Conservation (phyloP, 2,797 vertebrate genomes). For the Macropodus opercularis region DNA sequence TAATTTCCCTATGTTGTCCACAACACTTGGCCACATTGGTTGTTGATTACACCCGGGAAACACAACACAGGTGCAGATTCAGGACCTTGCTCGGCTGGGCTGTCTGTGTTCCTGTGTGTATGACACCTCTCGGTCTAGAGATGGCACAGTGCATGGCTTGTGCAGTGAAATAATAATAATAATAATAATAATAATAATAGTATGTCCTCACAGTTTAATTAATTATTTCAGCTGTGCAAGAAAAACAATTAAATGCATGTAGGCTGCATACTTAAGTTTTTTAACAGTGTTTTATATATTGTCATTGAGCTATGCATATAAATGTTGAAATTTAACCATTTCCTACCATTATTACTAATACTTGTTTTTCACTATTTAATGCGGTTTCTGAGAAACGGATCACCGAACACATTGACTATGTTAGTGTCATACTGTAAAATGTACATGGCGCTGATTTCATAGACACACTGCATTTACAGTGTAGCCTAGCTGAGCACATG, state of each 20-base stretch:
- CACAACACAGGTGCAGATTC: too few relatives aligned
- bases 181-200: not conserved
- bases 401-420: not conserved
- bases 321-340: not conserved
- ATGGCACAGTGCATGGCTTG: too few relatives aligned
- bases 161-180: too few relatives aligned
- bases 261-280: not conserved
- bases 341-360: too few relatives aligned
- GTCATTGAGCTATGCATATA: not conserved
- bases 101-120: not conserved
- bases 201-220: not conserved
- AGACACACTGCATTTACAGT: not conserved
- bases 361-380: not conserved
- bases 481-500: constrained; percentile 4
- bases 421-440: not conserved
- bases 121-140: not conserved
- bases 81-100: not conserved
- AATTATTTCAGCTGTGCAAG: not conserved
- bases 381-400: not conserved
- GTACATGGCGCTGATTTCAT: not conserved
- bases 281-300: not conserved
- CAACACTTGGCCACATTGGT: too few relatives aligned
- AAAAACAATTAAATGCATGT: not conserved
- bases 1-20: not conserved
- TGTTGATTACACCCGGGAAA: not conserved